Conservation (phyloP, 2,797 vertebrate genomes). For the Sphaeramia orbicularis region DNA sequence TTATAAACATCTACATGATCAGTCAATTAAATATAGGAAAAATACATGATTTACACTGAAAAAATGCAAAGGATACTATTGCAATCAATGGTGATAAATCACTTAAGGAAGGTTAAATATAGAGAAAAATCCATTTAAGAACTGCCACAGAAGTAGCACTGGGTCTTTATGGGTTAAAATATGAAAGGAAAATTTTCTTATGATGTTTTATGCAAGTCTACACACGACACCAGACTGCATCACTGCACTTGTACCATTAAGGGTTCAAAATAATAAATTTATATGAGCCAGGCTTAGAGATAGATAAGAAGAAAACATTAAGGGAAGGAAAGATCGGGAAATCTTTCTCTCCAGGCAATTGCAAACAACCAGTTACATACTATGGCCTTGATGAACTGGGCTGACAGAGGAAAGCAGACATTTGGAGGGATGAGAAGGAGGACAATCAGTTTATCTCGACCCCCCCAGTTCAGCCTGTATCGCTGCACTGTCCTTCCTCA, state of each 20-base stretch:
- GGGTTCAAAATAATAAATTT: neutral
- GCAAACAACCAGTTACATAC: constrained; percentile 23
- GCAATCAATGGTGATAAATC: too few species aligned
- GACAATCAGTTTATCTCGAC: constrained; percentile 56
- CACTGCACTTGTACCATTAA: neutral
- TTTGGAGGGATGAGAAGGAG: constrained; percentile 36
- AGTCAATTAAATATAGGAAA: too few species aligned
- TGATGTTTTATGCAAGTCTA: neutral
- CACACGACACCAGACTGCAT: neutral
- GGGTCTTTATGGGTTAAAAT: too few species aligned
- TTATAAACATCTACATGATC: too few species aligned
- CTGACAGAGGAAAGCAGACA: constrained; percentile 38
- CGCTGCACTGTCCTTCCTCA: constrained; percentile 29
- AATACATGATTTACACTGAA: too few species aligned
- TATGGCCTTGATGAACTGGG: constrained; percentile 30
- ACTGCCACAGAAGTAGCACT: too few species aligned
- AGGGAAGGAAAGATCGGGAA: neutral
- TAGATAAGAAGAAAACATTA: neutral
- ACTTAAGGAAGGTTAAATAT: too few species aligned
- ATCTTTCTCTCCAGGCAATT: constrained; percentile 24
- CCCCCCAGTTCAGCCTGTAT: constrained; percentile 38
- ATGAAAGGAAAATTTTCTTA: too few species aligned
- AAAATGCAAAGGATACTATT: too few species aligned
- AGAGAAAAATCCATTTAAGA: too few species aligned
- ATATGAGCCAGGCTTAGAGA: neutral